These are phyloP conservation scores for Eretmochelys imbricata DNA, from an alignment of 2,113 vertebrate genomes.

Conservation along the genomic window DNA sequence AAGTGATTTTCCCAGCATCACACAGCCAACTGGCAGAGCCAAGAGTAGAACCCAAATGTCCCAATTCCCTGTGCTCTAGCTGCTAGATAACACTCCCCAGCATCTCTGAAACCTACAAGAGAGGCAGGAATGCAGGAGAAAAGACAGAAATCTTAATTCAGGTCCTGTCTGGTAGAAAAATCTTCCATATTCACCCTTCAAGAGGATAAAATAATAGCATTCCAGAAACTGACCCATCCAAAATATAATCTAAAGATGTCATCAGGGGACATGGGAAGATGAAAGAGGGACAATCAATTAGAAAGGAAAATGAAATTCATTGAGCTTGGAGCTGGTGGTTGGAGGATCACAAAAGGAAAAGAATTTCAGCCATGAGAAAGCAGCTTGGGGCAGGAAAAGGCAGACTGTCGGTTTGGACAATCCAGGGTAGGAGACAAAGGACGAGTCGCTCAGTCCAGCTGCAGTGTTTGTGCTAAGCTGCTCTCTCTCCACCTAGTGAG, in stretches of 20 bases:
- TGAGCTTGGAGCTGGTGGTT: background rate
- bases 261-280: background rate
- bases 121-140: too few species aligned
- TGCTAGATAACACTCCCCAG: too few species aligned
- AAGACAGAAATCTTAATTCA: too few species aligned
- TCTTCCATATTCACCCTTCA: background rate
- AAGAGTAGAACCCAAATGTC: too few species aligned
- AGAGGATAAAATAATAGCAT: background rate
- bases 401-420: background rate
- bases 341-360: too few species aligned
- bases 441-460: background rate
- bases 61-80: too few species aligned
- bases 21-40: too few species aligned
- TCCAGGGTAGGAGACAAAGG: background rate
- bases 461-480: conserved; percentile 34
- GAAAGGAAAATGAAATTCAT: background rate
- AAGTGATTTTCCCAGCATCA: too few species aligned
- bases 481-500: conserved; percentile 72
- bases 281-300: background rate
- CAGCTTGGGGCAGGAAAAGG: background rate
- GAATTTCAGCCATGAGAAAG: background rate
- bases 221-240: background rate
- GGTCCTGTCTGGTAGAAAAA: too few species aligned
- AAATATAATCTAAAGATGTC: background rate
- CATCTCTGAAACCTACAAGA: too few species aligned